phyloP scores from a whole-genome alignment of 2,113 vertebrate genomes.

The Cathartes aura region DNA sequence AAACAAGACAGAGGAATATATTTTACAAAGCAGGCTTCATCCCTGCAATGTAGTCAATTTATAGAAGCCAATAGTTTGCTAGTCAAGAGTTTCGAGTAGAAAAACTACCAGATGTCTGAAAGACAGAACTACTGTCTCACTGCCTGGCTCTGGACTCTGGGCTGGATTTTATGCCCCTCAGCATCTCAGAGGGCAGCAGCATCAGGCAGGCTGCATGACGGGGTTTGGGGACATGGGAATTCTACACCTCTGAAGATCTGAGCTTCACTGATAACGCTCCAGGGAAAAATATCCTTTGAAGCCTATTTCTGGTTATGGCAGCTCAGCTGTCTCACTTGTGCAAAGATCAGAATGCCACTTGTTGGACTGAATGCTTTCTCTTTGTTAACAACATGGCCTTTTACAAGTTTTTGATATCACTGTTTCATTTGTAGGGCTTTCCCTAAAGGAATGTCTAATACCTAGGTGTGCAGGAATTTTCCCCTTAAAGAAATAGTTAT shows the following conservation, averaged over 20 bases:
- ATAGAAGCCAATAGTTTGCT: neutral
- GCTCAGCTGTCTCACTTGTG: neutral
- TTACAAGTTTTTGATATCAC: neutral
- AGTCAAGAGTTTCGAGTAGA: neutral
- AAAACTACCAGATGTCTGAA: neutral
- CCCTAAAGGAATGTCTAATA: neutral
- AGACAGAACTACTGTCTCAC: neutral
- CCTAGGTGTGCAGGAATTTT: neutral
- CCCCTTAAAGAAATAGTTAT: neutral
- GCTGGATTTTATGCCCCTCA: neutral
- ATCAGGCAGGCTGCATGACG: rapidly evolving
- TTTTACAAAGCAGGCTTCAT: neutral
- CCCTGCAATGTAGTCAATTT: neutral
- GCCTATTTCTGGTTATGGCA: constrained; percentile 37
- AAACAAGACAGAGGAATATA: neutral
- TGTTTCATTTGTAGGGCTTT: neutral
- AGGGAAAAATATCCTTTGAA: constrained; percentile 35
- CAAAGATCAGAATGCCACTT: neutral
- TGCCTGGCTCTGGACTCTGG: neutral
- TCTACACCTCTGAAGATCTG: constrained; percentile 30
- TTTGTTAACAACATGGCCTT: rapidly evolving
- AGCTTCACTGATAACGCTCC: neutral
- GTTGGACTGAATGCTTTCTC: neutral
- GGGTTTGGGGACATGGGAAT: neutral
- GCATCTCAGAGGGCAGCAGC: neutral